Evolutionary conservation across 2,113 vertebrate species (phyloP), one percentile per base, ranked within the genome.

Genomic region (Ptychochromis oligacanthus): DNA sequence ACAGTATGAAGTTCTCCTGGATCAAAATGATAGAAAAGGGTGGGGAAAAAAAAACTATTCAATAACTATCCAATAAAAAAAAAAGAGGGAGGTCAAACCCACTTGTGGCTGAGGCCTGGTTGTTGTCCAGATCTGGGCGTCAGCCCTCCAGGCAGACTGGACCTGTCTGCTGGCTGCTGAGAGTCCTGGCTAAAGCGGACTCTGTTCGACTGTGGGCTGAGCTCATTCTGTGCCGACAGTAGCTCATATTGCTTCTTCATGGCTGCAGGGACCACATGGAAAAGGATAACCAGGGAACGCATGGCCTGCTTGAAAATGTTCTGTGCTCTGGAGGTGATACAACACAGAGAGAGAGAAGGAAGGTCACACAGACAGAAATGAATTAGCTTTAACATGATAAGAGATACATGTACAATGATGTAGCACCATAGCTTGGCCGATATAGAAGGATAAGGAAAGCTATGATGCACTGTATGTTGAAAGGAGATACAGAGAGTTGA

Each of bases 281-380:
- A 99, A 93, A 97, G 97, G 94, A 99, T 99, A 93, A 95, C 83
- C 0, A 96, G 94, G 5, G 95, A 92, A 1, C 97, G 96, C 98
- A 99, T 99, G 84, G 98, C 98, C 92, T 97, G 97, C 80, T 94
- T 96, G 93, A 99, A 99, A 95, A 99, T 97, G 93, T 97, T 96
- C 88, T 99, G 98, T 77, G 98, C 98, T 96, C 98, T 99, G 92
- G 85, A 26, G 91, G 94, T 90, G 79, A 67, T 15, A 59, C 20
- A 75, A 54, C 26, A 60, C 2, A 49, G 40, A 67, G 46, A 43
- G 56, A 43, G 59, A 70, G 52, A 1, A 57, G 55, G 62, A 57
- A 84, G 75, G 80, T 86, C 60, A 87, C 7, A 2, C 52, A 79
- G 77, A 79, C 49, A 80, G 70, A 89, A 88, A 86, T 87, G 24